Evolutionary conservation across 2,113 vertebrate species (phyloP).

Genomic region (Coptodon rendalli): DNA sequence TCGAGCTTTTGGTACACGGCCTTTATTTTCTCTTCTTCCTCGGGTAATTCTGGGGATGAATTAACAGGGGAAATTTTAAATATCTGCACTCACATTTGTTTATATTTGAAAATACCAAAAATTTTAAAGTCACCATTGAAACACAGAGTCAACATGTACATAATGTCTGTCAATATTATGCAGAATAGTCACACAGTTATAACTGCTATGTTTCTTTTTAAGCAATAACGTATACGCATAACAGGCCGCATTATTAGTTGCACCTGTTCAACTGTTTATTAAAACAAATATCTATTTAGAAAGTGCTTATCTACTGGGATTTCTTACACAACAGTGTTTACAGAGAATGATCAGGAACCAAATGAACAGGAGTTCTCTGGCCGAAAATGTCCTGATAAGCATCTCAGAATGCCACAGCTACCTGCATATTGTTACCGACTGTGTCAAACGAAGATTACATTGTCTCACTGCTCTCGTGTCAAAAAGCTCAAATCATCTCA

Average conservation of each 20-base stretch:
- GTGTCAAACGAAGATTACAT: not conserved
- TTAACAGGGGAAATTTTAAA: not conserved
- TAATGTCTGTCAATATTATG: not conserved
- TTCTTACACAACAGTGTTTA: not conserved
- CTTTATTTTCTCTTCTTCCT: constrained; percentile 79
- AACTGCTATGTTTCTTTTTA: not conserved
- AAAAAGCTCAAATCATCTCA: not conserved
- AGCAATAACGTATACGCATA: not conserved
- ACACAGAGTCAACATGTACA: not conserved
- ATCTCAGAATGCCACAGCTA: not conserved
- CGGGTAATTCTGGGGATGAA: constrained; percentile 81
- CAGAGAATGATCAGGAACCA: not conserved
- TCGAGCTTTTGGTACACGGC: constrained; percentile 88
- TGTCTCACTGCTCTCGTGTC: not conserved
- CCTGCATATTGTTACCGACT: not conserved
- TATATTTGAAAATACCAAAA: not conserved
- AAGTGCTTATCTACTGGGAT: not conserved
- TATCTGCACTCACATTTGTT: not conserved
- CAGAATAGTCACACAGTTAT: not conserved
- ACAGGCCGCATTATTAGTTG: not conserved
- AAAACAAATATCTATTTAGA: not conserved
- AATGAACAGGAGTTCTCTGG: not conserved
- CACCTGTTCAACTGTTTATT: not conserved
- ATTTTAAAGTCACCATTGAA: not conserved
- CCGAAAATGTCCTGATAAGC: not conserved